Conservation (phyloP, 2,888 invertebrate species). For the Apodemia hepburni region DNA sequence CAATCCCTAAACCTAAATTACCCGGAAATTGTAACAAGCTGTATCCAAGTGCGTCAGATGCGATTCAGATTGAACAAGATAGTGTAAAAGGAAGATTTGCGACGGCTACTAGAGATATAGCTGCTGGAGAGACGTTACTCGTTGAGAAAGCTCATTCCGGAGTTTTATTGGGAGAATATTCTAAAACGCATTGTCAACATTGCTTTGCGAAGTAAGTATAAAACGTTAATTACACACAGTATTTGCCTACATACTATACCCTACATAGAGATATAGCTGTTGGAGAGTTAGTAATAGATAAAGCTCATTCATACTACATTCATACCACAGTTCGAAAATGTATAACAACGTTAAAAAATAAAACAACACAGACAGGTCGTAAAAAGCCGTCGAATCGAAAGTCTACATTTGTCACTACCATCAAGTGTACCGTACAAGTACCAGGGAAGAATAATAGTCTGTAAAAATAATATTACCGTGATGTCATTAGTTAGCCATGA, state of each 20-base stretch:
- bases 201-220: conserved; percentile 82
- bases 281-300: no score
- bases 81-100: conserved; percentile 86
- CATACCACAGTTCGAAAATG: not conserved
- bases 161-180: conserved; percentile 84
- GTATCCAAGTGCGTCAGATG: conserved; percentile 81
- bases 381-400: no score
- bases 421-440: no score
- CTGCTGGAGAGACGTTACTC: conserved; percentile 86
- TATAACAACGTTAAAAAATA: no score
- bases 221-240: not conserved
- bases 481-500: no score
- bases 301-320: not conserved
- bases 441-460: no score
- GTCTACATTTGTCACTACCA: no score
- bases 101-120: conserved; percentile 83
- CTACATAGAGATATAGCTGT: no score
- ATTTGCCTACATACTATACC: not conserved
- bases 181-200: conserved; percentile 85
- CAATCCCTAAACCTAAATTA: conserved; percentile 60
- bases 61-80: conserved; percentile 82
- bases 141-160: conserved; percentile 87
- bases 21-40: conserved; percentile 60
- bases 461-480: no score
- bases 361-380: no score